Base-by-base conservation (phyloP, 2,113 vertebrate species). In the Lipotes vexillifer region DNA sequence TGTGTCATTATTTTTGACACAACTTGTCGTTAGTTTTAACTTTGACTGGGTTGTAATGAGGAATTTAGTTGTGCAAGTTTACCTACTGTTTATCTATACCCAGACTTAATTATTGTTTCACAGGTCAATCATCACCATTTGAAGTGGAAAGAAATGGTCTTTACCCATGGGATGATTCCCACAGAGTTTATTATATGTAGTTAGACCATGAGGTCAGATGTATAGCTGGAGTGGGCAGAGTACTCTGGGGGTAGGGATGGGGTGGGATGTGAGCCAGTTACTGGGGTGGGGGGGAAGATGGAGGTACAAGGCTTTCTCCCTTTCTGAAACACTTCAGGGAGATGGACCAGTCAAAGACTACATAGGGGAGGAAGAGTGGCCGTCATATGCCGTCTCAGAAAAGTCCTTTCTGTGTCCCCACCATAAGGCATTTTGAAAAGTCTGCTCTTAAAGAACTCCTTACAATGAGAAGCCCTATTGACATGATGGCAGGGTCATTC, bases 11-110 rank as follows among this genome's bases (percentile, higher is more conserved):
- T 93, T 97, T 97, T 86, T 41, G 75, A 93, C 33, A 77, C 44
- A 88, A 63, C 93, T 96, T 97, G 94, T 97, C 90, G 85, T 97
- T 96, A 41, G 66, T 94, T 95, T 95, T 97, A 86, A 96, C 93
- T 96, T 88, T 95, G 88, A 92, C 93, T 6, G 1, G 46, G 93
- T 90, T 86, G 77, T 74, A 93, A 74, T 78, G 81, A 90, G 63
- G 25, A 90, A 78, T 97, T 95, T 68, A 68, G 55, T 94, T 92
- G 65, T 83, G 61, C 41, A 96, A 96, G 71, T 88, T 95, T 88
- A 61, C 49, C 80, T 90, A 65, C 94, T 97, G 88, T 96, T 98
- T 94, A 92, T 87, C 83, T 97, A 82, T 92, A 78, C 25, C 36
- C 65, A 90, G 77, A 65, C 61, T 83, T 96, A 97, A 96, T 96